A percentile compares a stretch with the other conserved stretches of the same genome.
Conservation (phyloP, 2,113 vertebrate genomes). For the Nothoprocta pentlandii region DNA sequence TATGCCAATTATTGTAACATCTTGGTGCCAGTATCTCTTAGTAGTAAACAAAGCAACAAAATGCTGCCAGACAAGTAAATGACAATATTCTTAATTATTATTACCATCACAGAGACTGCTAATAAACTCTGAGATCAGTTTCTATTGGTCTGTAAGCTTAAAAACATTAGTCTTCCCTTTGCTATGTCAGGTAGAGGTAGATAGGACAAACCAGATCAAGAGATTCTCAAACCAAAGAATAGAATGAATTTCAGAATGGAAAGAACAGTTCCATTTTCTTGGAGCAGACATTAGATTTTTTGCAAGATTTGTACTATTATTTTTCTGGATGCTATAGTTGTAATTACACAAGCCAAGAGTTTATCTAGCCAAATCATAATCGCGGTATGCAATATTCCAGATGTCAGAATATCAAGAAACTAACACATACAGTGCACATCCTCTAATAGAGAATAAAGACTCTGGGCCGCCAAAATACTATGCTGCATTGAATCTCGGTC, state of each 20-base stretch:
- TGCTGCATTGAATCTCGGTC: background rate
- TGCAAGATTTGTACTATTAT: background rate
- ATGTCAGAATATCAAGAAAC: background rate
- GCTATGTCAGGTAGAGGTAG: background rate
- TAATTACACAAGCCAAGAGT: background rate
- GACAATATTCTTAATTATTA: background rate
- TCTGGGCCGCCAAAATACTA: background rate
- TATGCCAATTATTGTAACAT: constrained; percentile 42
- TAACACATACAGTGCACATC: background rate
- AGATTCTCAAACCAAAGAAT: background rate
- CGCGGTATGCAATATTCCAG: background rate
- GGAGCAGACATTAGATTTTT: background rate
- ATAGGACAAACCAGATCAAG: background rate
- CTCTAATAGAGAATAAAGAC: background rate
- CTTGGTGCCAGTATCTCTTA: background rate
- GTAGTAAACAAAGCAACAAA: constrained; percentile 57
- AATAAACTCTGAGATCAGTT: background rate
- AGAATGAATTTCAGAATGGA: background rate
- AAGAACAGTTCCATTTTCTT: background rate
- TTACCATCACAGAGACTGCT: background rate
- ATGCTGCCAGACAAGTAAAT: constrained; percentile 28
- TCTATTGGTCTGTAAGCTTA: background rate
- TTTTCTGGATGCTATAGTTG: background rate
- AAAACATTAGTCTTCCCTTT: background rate
- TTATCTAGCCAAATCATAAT: background rate